Evolutionary conservation across 2,113 vertebrate genomes (phyloP), one percentile per base, ranked within the genome.

Genomic region (Nyctibius bracteatus): DNA sequence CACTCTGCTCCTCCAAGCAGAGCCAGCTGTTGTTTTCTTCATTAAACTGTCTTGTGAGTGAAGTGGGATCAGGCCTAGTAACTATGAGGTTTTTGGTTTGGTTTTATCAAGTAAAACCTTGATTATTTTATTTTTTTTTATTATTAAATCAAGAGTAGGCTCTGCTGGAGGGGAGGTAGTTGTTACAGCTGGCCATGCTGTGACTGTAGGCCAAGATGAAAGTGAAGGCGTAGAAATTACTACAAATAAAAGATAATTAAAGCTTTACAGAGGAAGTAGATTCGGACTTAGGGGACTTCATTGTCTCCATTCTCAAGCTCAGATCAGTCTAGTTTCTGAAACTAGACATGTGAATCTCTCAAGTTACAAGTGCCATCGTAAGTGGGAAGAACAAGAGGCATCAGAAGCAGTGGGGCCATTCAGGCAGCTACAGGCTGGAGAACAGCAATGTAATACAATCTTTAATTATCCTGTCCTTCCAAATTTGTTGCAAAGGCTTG

Each of bases 301-400:
- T 74, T 55, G 28, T 43, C 41, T 83, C 46, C 72, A 37, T 58
- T 15, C 39, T 37, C 52, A 79, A 71, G 35, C 37, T 73, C 19
- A 43, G 35, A 30, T 73, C n/a, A 24, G 14, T 73, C 31, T 61
- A 12, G 19, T 43, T 73, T 43, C 23, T 43, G 46, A 67, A 78
- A 77, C 18, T 8, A 5, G 21, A 27, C 2, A 0, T 65, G 44
- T 65, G 46, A 78, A 24, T 79, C n/a, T 47, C 8, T 30, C 13
- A 35, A 73, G 46, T 51, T 61, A 49, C 1, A 1, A 54, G 41
- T 33, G 41, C 30, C 2, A 0, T 70, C 23, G 0, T 37, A 54
- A 46, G 3, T 23, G 49, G 37, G 33, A 58, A 58, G 65, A 58
- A 12, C 44, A 58, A 46, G 51, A 71, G 11, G 7, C 12, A 18